Evolutionary conservation across 2,113 vertebrate genomes (phyloP).

Genomic region (Calidris pygmaea): DNA sequence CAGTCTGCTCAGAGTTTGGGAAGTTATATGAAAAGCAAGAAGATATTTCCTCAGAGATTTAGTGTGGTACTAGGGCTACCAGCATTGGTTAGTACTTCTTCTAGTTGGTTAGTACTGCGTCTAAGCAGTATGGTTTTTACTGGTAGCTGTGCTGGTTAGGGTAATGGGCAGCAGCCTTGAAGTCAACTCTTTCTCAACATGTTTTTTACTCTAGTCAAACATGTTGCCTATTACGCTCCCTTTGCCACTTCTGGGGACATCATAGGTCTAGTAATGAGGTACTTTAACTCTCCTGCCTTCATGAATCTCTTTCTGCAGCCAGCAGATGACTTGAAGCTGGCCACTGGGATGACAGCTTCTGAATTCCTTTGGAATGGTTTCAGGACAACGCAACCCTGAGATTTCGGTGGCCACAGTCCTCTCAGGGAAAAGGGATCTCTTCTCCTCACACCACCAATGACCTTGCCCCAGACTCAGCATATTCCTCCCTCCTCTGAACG

Average conservation of each 20-base stretch:
- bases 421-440: not conserved
- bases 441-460: not conserved
- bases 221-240: accelerated
- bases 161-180: not conserved
- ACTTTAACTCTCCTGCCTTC: not conserved
- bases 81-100: not conserved
- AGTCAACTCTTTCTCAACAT: not conserved
- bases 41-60: not conserved
- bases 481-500: not conserved
- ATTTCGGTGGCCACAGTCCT: not conserved
- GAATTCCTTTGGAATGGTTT: not conserved
- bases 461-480: not conserved
- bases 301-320: not conserved
- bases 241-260: not conserved
- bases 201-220: not conserved
- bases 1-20: not conserved
- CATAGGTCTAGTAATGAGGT: not conserved
- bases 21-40: not conserved
- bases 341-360: not conserved
- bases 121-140: not conserved
- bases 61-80: not conserved
- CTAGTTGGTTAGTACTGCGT: not conserved
- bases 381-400: not conserved
- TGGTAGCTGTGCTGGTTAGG: not conserved
- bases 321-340: not conserved